Evolutionary conservation across 2,797 vertebrate genomes (phyloP).

Genomic region (Hipposideros larvatus): DNA sequence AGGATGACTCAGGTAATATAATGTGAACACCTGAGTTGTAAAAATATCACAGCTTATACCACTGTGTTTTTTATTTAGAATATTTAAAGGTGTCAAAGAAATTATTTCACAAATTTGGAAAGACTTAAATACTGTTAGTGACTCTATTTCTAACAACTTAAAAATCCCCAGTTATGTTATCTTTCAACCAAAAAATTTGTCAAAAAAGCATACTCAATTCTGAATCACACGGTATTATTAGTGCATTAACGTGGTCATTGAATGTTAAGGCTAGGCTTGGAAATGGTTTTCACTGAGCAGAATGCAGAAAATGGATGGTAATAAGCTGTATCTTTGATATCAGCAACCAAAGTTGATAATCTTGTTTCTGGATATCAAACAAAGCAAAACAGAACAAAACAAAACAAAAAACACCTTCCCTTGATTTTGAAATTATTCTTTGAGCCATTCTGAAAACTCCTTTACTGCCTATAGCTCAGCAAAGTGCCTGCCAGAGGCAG

Average conservation of each 20-base stretch:
- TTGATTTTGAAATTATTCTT: background rate
- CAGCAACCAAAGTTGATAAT: background rate
- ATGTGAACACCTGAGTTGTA: background rate
- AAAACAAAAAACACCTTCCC: background rate
- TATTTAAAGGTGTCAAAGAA: background rate
- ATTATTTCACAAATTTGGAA: conserved; percentile 28
- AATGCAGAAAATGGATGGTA: background rate
- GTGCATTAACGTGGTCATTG: background rate
- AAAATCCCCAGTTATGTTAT: background rate
- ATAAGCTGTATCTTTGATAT: background rate
- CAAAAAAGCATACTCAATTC: background rate
- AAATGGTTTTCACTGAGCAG: background rate
- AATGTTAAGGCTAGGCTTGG: background rate
- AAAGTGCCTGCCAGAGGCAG: background rate
- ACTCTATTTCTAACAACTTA: background rate
- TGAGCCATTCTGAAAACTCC: background rate
- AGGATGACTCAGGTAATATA: background rate
- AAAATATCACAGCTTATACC: background rate
- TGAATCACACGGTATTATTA: background rate
- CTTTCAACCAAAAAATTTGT: background rate
- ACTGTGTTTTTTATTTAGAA: background rate
- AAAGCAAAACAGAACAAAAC: background rate
- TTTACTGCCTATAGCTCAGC: background rate
- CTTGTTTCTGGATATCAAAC: background rate
- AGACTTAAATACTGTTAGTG: background rate